Conservation (phyloP, 2,797 vertebrate genomes). For the Scleropages formosus region DNA sequence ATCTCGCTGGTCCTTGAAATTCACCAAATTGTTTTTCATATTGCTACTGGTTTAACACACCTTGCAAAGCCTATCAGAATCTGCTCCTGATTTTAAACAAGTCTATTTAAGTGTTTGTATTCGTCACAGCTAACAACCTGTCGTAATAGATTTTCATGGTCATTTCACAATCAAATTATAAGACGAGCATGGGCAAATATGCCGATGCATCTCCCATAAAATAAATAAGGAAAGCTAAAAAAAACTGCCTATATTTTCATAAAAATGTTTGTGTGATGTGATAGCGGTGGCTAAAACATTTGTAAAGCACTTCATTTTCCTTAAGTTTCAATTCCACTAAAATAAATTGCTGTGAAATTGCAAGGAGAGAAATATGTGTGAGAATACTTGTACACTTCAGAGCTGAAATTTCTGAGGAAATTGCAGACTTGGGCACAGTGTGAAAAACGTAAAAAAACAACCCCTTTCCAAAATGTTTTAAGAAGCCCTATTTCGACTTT, state of each 20-base stretch:
- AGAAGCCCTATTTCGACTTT: too few species aligned
- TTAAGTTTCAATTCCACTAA: not conserved
- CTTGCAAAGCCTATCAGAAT: slow-evolving; percentile 38
- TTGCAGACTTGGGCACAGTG: not conserved
- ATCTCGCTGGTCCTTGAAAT: slow-evolving; percentile 25
- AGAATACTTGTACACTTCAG: not conserved
- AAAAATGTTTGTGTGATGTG: slow-evolving; percentile 30
- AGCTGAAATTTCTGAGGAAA: not conserved
- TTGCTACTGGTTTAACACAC: slow-evolving; percentile 13
- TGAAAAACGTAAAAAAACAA: not conserved
- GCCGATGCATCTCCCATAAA: slow-evolving; percentile 32
- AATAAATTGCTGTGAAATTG: slow-evolving; percentile 28
- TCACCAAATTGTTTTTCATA: slow-evolving; percentile 8
- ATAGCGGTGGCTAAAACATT: not conserved
- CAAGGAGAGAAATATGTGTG: not conserved
- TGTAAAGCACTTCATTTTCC: slow-evolving; percentile 13
- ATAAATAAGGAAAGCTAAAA: slow-evolving; percentile 28
- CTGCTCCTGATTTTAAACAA: slow-evolving; percentile 49
- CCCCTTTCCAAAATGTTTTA: too few species aligned
- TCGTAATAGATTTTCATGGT: slow-evolving; percentile 56
- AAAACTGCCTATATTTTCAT: slow-evolving; percentile 28
- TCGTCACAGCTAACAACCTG: slow-evolving; percentile 44
- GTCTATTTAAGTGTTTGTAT: slow-evolving; percentile 46
- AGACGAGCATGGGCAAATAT: slow-evolving; percentile 27
- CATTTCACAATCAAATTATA: slow-evolving; percentile 57